Conservation (phyloP, 2,797 vertebrate species). For the Hydrolagus colliei region DNA sequence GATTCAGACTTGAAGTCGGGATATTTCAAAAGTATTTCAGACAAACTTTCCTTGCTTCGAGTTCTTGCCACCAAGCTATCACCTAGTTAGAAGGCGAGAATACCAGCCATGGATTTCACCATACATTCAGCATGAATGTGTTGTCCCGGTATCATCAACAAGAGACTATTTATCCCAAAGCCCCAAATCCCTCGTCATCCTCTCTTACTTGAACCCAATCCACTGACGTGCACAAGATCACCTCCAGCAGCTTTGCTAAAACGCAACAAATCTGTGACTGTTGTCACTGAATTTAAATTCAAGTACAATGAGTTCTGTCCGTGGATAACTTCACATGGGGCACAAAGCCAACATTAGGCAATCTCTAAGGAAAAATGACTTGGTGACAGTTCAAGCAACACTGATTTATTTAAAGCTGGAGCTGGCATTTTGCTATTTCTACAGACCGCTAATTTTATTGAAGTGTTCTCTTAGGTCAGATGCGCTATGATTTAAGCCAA, state of each 20-base stretch:
- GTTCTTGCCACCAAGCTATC: not conserved
- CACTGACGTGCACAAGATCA: not conserved
- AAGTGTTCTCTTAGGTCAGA: not conserved
- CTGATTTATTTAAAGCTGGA: not conserved
- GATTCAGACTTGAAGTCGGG: not conserved
- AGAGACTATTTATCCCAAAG: too few relatives aligned
- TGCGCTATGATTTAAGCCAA: not conserved
- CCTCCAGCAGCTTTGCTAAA: not conserved
- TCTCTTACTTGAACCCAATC: not conserved
- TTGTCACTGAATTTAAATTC: not conserved
- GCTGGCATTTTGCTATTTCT: not conserved
- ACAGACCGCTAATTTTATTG: not conserved
- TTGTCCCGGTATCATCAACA: not conserved
- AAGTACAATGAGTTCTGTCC: too few relatives aligned
- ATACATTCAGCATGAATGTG: not conserved
- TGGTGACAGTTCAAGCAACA: not conserved
- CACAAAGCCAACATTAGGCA: not conserved
- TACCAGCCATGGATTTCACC: not conserved
- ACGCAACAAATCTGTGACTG: not conserved
- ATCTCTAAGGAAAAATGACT: too few relatives aligned
- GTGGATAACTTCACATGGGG: not conserved
- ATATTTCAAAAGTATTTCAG: not conserved
- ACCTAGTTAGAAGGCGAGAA: not conserved
- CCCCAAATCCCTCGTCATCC: not conserved
- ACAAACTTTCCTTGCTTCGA: not conserved